Conservation (phyloP, 30 jellyfish, hydroid and myxozoan species). For the Chrysaora quinquecirrha region DNA sequence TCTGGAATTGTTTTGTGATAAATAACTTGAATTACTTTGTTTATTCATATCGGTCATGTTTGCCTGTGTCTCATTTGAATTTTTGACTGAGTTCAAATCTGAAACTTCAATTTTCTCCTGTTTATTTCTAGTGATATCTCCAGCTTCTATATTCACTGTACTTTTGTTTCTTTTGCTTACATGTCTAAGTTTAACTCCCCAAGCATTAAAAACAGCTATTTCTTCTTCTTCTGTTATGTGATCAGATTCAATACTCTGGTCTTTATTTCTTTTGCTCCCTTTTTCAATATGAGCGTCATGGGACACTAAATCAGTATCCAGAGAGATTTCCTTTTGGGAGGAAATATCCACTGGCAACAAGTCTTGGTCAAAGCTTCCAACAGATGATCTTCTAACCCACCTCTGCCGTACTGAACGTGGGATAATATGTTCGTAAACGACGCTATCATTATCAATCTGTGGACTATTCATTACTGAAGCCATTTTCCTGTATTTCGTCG, state of each 20-base stretch:
- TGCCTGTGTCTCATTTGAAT: neutral
- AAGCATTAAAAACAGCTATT: conserved; percentile 62
- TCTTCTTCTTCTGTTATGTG: conserved; percentile 46
- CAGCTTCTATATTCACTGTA: neutral
- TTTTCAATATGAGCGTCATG: conserved; percentile 43
- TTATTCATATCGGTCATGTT: neutral
- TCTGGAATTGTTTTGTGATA: neutral
- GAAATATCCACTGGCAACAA: neutral
- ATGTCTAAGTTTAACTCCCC: conserved; percentile 74
- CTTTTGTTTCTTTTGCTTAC: neutral
- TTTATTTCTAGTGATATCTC: too few species aligned
- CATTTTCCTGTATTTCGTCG: too few species aligned
- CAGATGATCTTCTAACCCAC: conserved; percentile 65
- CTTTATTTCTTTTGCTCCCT: neutral
- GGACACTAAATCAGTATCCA: conserved; percentile 26
- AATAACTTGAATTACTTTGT: neutral
- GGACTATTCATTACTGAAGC: conserved; percentile 27
- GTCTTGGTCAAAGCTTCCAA: conserved; percentile 8
- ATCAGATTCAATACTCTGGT: conserved; percentile 1
- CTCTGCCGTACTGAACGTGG: conserved; percentile 66
- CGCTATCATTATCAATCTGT: conserved; percentile 55
- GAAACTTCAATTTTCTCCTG: too few species aligned
- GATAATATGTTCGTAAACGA: conserved; percentile 64
- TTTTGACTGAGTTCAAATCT: neutral
- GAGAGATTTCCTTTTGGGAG: neutral